phyloP scores from a whole-genome alignment of 2,113 vertebrate species.

The Seriola aureovittata region DNA sequence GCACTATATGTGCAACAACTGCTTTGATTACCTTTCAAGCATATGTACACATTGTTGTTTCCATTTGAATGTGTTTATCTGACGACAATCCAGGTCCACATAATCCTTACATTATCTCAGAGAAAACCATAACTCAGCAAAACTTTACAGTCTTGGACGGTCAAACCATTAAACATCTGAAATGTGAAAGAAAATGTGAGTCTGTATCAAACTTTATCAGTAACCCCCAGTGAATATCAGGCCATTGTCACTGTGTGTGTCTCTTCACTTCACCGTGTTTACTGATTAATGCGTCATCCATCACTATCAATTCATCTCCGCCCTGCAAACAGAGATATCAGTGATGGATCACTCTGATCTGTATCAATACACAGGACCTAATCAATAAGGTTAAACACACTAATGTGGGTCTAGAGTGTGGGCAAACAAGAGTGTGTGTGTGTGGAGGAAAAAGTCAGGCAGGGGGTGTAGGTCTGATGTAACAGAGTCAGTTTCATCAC shows the following conservation, averaged over 20 bases:
- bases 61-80: not conserved
- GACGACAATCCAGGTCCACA: not conserved
- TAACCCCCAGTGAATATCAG: not conserved
- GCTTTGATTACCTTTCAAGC: not conserved
- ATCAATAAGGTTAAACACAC: conserved; percentile 78
- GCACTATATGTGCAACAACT: not conserved
- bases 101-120: not conserved
- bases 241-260: conserved; percentile 16
- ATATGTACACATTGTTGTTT: not conserved
- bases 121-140: no score
- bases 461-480: conserved; percentile 55
- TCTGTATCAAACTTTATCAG: not conserved
- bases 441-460: conserved; percentile 20
- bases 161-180: not conserved
- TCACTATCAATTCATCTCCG: conserved; percentile 69
- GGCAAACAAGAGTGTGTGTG: conserved; percentile 60
- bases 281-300: conserved; percentile 70
- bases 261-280: conserved; percentile 33
- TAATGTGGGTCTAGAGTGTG: conserved; percentile 61
- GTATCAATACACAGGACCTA: conserved; percentile 57
- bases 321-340: conserved; percentile 65
- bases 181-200: no score
- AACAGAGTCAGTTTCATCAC: conserved; percentile 83
- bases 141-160: not conserved
- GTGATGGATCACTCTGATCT: conserved; percentile 69